Base-by-base conservation (phyloP, 2,888 invertebrate genomes). In the Saturnia japonica region DNA sequence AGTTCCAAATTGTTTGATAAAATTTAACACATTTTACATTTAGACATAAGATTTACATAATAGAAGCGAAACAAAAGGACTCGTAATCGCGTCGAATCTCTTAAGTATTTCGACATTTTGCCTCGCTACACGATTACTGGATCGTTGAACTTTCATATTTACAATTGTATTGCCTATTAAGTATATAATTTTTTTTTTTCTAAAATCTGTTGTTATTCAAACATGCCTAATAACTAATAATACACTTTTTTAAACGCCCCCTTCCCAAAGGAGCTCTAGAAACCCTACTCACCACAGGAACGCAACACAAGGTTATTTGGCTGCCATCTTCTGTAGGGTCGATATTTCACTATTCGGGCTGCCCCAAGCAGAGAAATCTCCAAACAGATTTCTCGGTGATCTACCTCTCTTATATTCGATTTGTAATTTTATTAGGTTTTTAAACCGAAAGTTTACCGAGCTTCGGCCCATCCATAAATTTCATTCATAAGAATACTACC, bases 51-150 rank as follows among this genome's bases (percentile, higher is more conserved):
- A 57, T 57, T 57, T 57, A 25, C 25, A 57, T 64, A 40, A 81
- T 75, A 80, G 81, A 87, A 87, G 85, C 86, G 81, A 87, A 87
- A 85, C 86, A 89, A 90, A 90, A 91, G 87, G 85, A 83, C 81
- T 22, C n/a, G 12, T 64, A 64, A 40, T 64, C 40, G 64, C 40
- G 40, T 84, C 75, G 77, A 81, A 84, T 83, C 87, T 88, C 85
- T 86, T 91, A 89, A 91, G 90, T 85, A 90, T 89, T 91, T 89
- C 88, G 86, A 86, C 87, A 89, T 88, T 88, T 87, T 84, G 87
- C 88, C 81, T 81, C 78, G 85, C 83, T 84, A 81, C 87, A 83
- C 85, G 82, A 87, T 85, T 85, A 86, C 80, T 84, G 78, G 91
- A 87, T 85, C 88, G 85, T 88, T 91, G 91, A 91, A 91, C 91